Conservation (phyloP, 2,888 invertebrate species). For the Ectropis crepuscularia region DNA sequence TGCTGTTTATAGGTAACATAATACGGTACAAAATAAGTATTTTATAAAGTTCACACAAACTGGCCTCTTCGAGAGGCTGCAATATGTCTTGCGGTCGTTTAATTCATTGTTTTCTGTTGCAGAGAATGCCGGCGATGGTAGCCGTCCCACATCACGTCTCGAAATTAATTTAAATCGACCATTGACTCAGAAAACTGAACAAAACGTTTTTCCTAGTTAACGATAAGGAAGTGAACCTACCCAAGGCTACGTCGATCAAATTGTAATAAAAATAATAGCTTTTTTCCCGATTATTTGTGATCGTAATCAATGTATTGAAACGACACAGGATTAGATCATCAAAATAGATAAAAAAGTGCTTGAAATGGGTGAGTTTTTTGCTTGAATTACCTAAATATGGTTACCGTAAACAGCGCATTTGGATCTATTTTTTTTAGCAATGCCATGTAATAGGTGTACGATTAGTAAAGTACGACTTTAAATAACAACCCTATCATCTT, state of each 20-base stretch:
- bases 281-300: conserved; percentile 34
- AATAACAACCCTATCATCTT: no score
- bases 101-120: not conserved
- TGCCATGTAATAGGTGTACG: no score
- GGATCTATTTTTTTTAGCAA: no score
- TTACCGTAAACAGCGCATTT: no score
- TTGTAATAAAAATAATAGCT: conserved; percentile 42
- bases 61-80: no score
- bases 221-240: conserved; percentile 47
- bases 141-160: conserved; percentile 17
- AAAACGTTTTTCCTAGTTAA: conserved; percentile 40
- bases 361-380: no score
- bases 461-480: no score
- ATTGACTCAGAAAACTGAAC: conserved; percentile 35
- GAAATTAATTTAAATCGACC: conserved; percentile 21
- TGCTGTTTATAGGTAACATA: no score
- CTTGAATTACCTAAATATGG: no score
- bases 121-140: conserved; percentile 1
- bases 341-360: not conserved
- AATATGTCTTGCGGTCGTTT: no score
- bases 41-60: no score
- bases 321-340: conserved; percentile 12
- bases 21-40: no score
- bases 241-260: conserved; percentile 43
- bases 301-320: conserved; percentile 10